These are phyloP conservation scores for Diabrotica virgifera DNA, from an alignment of 1,140 invertebrate genomes.

Conservation along the genomic window DNA sequence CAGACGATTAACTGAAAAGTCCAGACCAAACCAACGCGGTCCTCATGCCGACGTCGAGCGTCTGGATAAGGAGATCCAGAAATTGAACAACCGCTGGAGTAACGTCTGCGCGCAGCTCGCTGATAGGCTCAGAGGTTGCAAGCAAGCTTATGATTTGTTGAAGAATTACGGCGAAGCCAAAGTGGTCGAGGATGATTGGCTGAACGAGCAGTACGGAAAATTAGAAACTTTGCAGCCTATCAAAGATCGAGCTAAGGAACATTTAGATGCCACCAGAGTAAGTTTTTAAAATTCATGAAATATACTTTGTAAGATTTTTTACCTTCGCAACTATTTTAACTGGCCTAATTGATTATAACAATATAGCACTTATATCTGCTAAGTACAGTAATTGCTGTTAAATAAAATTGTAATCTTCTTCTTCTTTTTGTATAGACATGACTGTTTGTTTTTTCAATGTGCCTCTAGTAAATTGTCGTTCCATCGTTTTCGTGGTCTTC, in stretches of 20 bases:
- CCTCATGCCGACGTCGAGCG: constrained; percentile 83
- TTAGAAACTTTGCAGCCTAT: constrained; percentile 68
- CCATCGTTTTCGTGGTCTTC: too few relatives aligned
- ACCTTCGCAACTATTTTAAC: too few relatives aligned
- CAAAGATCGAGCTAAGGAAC: constrained; percentile 68
- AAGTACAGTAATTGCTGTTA: too few relatives aligned
- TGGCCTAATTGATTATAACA: too few relatives aligned
- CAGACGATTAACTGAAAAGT: constrained; percentile 80
- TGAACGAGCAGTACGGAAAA: constrained; percentile 75
- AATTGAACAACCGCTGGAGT: constrained; percentile 85
- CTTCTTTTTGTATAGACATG: too few relatives aligned
- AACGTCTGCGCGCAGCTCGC: constrained; percentile 86
- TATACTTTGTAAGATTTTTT: too few relatives aligned
- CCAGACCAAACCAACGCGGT: constrained; percentile 65
- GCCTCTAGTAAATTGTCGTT: too few relatives aligned
- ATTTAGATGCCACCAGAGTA: constrained; percentile 78
- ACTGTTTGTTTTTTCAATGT: too few relatives aligned
- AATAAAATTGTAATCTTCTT: too few relatives aligned
- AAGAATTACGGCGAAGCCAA: constrained; percentile 84
- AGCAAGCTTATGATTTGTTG: constrained; percentile 80
- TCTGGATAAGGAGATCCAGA: constrained; percentile 89
- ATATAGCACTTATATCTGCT: too few relatives aligned
- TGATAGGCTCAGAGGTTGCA: constrained; percentile 84
- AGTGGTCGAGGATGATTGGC: constrained; percentile 82
- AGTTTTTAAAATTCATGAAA: constrained; percentile 37